Base-by-base conservation (phyloP, 2,797 vertebrate species). In the Phalloptychus januarius region DNA sequence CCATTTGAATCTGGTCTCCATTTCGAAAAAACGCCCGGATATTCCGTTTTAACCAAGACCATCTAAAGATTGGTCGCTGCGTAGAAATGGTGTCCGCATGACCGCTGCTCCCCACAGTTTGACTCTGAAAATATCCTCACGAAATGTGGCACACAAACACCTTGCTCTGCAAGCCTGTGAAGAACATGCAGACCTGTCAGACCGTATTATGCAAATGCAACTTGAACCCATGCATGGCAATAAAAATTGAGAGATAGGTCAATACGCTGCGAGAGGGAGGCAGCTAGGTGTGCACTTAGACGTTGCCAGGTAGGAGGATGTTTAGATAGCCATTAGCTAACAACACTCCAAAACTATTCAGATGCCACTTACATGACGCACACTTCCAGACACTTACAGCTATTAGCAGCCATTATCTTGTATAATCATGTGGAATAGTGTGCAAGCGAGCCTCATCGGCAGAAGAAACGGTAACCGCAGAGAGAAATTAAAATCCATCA, bases 341-440 rank as follows among this genome's bases (percentile, higher is more conserved):
- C 82, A 81, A 83, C 88, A 85, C 77, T 89, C 92, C 83, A 89
- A 85, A 88, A 88, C 91, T 89, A 87, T 91, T 91, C 85, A 89
- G 79, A 65, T 89, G 80, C 81, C 88, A 84, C 86, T 90, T 82
- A 79, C 70, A 85, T 78, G 76, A 86, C 78, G 83, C 81, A 81
- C 88, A 85, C 83, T 89, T 85, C 20, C 52, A 91, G 79, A 88
- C 82, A 91, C 83, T 93, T 83, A 74, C 28, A 76, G 86, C 82
- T 87, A 90, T 92, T 91, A 93, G 82, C 42, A 52, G 70, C 81
- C 87, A 92, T 92, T 94, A 90, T 82, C 83, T 74, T 85, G 85
- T 89, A 89, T 91, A 93, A 92, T 93, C 83, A 88, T 86, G 80
- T 77, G 79, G 81, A 86, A 89, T 87, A 83, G 87, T 87, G 81